Evolutionary conservation across 2,797 vertebrate species (phyloP).

Genomic region (Pseudotriccus pelzelni): DNA sequence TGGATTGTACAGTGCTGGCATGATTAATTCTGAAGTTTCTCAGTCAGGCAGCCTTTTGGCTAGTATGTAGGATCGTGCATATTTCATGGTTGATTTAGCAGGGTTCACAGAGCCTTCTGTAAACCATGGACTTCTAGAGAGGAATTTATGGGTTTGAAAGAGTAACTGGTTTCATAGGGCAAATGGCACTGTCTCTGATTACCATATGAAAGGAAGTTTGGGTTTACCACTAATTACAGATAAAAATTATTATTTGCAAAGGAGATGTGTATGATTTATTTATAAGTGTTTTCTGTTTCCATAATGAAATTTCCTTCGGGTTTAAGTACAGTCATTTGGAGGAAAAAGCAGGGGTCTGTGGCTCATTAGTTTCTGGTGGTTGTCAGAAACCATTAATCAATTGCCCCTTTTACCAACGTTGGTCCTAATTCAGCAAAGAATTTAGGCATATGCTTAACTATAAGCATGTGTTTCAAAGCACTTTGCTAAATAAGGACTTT

Average conservation of each 20-base stretch:
- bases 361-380: slow-evolving; percentile 64
- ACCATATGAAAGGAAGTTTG: slow-evolving; percentile 44
- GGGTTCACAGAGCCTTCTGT: neutral
- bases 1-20: neutral
- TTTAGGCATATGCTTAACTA: slow-evolving; percentile 47
- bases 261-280: slow-evolving; percentile 48
- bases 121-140: slow-evolving; percentile 1
- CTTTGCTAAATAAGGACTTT: slow-evolving; percentile 35
- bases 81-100: slow-evolving; percentile 6
- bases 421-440: slow-evolving; percentile 50
- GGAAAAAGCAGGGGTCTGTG: slow-evolving; percentile 35
- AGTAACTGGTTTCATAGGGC: slow-evolving; percentile 8
- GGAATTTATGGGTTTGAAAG: slow-evolving; percentile 6
- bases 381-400: slow-evolving; percentile 69
- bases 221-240: slow-evolving; percentile 65
- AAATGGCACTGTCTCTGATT: slow-evolving; percentile 31
- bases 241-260: slow-evolving; percentile 62
- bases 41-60: neutral
- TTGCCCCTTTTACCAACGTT: slow-evolving; percentile 41
- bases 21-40: neutral
- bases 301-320: slow-evolving; percentile 60
- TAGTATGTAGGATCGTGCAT: neutral
- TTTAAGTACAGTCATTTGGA: slow-evolving; percentile 46
- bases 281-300: slow-evolving; percentile 55
- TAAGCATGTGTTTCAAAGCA: slow-evolving; percentile 49